Base-by-base conservation (phyloP, 2,797 vertebrate genomes). In the Gambelia wislizenii region DNA sequence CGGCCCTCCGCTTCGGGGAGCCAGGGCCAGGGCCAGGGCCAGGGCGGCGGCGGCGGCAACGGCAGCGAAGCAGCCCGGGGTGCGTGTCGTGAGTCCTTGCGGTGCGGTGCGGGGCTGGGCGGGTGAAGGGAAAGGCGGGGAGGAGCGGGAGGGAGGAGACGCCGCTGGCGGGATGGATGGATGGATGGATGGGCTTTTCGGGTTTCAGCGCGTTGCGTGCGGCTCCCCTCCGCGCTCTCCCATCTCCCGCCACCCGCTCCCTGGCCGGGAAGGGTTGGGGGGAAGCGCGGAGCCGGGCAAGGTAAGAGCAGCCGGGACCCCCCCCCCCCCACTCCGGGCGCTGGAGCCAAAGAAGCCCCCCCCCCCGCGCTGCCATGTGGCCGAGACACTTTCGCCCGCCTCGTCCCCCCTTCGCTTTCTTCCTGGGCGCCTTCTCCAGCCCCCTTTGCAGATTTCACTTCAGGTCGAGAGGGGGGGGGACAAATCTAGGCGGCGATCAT, bases 121-220 rank as follows among this genome's bases (percentile, higher is more conserved):
- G 47, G 47, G 47, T 49, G 47, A 49, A 49, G 47, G 47, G 47
- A 9, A 49, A 49, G n/a, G n/a, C n/a, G n/a, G n/a, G 47, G 47
- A 49, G 47, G 47, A 49, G 47, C 6, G 10, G 2, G 47, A 3
- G 47, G 2, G 47, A 9, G 47, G 47, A 6, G 47, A 42, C 87
- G 54, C 81, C 74, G 54, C 74, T 10, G 13, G 67, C 94, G 93
- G 95, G 92, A 94, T 94, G 90, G 93, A 93, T 93, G 96, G 96
- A 94, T 93, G 87, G 72, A 56, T 42, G n/a, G n/a, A n/a, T n/a
- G n/a, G n/a, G n/a, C n/a, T n/a, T n/a, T n/a, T n/a, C n/a, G n/a
- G n/a, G n/a, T 83, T 49, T 49, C 6, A 49, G 10, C 10, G 6
- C 47, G 47, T 49, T 6, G 6, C 6, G 10, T 49, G 47, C 47